Evolutionary conservation across 2,797 vertebrate species (phyloP), one percentile per base, ranked within the genome.

Genomic region (Chelonia mydas): DNA sequence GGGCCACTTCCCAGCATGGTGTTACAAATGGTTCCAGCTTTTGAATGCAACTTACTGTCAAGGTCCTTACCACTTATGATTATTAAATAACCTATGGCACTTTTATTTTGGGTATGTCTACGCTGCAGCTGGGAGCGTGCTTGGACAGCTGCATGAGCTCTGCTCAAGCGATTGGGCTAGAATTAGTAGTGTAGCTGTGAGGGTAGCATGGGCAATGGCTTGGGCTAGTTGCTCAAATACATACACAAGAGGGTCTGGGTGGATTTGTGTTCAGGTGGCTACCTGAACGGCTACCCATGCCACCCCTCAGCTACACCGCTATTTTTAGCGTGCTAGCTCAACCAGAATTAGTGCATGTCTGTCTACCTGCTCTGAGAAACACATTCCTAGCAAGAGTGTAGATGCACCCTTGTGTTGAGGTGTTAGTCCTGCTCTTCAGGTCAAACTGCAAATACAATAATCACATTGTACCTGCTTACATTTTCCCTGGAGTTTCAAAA

Each of bases 21-120:
- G 1, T 2, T n/a, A 65, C 33, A n/a, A 65, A 0, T 0, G 1
- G 4, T 28, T 91, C 21, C 49, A 10, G 13, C 31, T 57, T 77
- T 84, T 33, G 15, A 33, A 33, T 33, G 72, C 33, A 8, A 5
- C 53, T 31, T 27, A n/a, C 2, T 1, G 0, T 27, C 5, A 68
- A 5, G 41, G 41, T 47, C 23, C 37, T 47, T 37, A 28, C 41
- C 41, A 47, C 23, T 13, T 76, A 47, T 5, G 12, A 6, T 47
- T 45, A 27, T 76, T 76, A 25, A 79, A 16, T 53, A 55, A 55
- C 45, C 31, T 9, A 11, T 11, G 16, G 7, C 13, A 45, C 1
- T 41, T n/a, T 53, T 81, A 28, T 80, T 21, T 78, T 57, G 3
- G 17, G 17, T 37, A 68, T 68, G 4, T 19, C 16, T 68, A 21